These are phyloP conservation scores for Neodiprion lecontei DNA, from an alignment of 1,140 invertebrate species.

Conservation along the genomic window DNA sequence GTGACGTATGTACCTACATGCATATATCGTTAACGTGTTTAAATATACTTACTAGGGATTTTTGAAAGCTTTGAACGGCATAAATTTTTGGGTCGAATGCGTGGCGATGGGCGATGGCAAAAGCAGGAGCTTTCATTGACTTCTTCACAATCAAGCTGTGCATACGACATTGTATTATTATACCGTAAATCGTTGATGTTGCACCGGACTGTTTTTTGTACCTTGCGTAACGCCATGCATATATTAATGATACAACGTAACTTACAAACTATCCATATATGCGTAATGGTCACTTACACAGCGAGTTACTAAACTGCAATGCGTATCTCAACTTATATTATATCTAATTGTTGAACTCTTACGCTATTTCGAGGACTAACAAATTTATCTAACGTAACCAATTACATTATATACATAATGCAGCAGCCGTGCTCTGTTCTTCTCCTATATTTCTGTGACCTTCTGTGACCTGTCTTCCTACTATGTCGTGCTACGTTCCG, in stretches of 20 bases:
- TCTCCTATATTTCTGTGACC: slow-evolving; percentile 49
- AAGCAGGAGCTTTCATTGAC: neutral
- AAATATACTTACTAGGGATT: too few relatives aligned
- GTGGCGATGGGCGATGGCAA: slow-evolving; percentile 6
- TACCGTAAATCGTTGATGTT: neutral
- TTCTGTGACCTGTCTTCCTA: slow-evolving; percentile 55
- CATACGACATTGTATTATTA: neutral
- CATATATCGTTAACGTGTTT: too few relatives aligned
- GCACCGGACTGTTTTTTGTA: neutral
- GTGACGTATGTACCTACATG: too few relatives aligned
- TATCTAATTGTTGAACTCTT: slow-evolving; percentile 29
- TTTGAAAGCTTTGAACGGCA: neutral
- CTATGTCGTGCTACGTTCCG: slow-evolving; percentile 65
- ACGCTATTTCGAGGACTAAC: slow-evolving; percentile 26
- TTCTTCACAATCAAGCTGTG: too few relatives aligned
- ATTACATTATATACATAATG: neutral
- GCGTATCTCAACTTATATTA: too few relatives aligned
- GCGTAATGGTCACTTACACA: neutral
- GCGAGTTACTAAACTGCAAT: neutral
- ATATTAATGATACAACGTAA: neutral
- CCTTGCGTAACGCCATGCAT: neutral
- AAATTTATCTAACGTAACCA: slow-evolving; percentile 17
- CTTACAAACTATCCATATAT: neutral
- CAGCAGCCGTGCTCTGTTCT: neutral
- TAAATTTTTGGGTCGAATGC: neutral